Conservation (phyloP, 1,140 invertebrate genomes). For the Musca domestica region DNA sequence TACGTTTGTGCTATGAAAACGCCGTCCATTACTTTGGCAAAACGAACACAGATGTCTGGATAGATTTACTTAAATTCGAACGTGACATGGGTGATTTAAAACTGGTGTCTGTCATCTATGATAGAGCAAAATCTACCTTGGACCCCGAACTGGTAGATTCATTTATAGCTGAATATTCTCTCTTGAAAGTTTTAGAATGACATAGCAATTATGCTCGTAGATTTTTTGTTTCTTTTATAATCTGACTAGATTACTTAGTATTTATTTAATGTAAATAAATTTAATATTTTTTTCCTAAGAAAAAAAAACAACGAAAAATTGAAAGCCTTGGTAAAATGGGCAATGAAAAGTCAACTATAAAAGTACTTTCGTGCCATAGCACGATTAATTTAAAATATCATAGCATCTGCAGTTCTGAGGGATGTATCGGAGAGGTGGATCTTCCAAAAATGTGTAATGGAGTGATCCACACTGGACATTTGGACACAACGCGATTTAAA, state of each 20-base stretch:
- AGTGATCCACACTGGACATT: no score
- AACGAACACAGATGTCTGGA: constrained; percentile 39
- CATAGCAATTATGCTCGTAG: no score
- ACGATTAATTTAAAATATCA: no score
- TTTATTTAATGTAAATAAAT: constrained; percentile 6
- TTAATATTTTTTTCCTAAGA: not conserved
- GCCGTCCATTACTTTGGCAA: constrained; percentile 44
- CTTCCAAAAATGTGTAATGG: no score
- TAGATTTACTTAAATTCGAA: constrained; percentile 47
- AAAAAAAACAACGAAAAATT: no score
- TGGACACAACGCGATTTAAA: no score
- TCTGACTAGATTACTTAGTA: not conserved
- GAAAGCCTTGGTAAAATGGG: no score
- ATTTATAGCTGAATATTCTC: constrained; percentile 24
- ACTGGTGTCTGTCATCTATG: constrained; percentile 34
- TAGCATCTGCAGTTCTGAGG: no score
- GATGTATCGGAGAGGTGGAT: no score
- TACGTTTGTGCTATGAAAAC: constrained; percentile 45
- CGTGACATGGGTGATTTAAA: constrained; percentile 44
- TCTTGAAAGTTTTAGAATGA: not conserved
- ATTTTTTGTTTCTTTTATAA: not conserved
- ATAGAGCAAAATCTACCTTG: constrained; percentile 38
- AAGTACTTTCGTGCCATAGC: no score
- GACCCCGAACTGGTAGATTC: constrained; percentile 33
- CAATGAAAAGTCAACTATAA: no score